phyloP scores from a whole-genome alignment of 2,888 invertebrate genomes.

The Plemyria rubiginata region DNA sequence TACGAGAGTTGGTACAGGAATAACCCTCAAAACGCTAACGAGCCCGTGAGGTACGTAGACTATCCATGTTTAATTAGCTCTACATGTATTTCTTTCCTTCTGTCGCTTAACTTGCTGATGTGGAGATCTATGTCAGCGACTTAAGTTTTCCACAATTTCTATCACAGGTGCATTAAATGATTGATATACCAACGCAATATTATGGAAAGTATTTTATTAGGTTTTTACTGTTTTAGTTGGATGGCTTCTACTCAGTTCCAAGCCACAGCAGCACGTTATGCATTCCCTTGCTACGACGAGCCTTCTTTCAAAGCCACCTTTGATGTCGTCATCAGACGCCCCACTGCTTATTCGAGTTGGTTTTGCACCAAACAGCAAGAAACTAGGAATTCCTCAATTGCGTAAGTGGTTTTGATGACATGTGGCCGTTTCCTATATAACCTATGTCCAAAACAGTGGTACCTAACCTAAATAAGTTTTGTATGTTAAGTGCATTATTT shows the following conservation, averaged over 20 bases:
- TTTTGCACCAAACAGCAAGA: conserved; percentile 84
- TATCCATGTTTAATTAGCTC: not conserved
- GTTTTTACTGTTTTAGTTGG: conserved; percentile 65
- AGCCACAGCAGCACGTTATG: conserved; percentile 87
- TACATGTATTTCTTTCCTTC: not conserved
- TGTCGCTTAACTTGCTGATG: not conserved
- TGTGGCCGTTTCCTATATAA: too few relatives aligned
- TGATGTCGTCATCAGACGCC: conserved; percentile 86
- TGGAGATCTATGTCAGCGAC: too few relatives aligned
- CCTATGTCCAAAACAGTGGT: too few relatives aligned
- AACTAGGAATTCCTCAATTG: conserved; percentile 35
- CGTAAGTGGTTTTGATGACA: conserved; percentile 49
- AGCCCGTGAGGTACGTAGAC: conserved; percentile 51
- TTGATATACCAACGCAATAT: too few relatives aligned
- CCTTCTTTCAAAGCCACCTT: conserved; percentile 93
- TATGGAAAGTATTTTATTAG: not conserved
- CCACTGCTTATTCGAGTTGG: conserved; percentile 74
- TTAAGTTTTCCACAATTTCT: too few relatives aligned
- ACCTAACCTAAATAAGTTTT: too few relatives aligned
- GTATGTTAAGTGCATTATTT: too few relatives aligned
- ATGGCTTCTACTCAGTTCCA: conserved; percentile 89
- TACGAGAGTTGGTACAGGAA: conserved; percentile 74
- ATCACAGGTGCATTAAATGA: too few relatives aligned
- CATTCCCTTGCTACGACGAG: conserved; percentile 93
- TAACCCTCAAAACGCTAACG: conserved; percentile 32